A percentile compares a stretch with the other conserved stretches of the same genome.
These are phyloP conservation scores for Nephotettix cincticeps DNA, from an alignment of 1,140 invertebrate genomes.

Conservation along the genomic window DNA sequence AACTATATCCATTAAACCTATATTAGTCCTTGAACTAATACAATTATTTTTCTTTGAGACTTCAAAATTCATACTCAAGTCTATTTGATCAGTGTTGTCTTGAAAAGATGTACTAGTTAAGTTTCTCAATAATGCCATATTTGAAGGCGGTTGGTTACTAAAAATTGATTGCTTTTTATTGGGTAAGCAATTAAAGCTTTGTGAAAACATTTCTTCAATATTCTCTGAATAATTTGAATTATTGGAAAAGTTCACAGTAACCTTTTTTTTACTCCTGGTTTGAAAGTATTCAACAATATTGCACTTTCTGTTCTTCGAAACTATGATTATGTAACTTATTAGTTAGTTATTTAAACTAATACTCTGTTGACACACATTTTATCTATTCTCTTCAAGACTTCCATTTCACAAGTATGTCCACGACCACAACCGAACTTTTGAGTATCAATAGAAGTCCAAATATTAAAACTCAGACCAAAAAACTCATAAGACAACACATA, in stretches of 20 bases:
- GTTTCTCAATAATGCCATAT: background rate
- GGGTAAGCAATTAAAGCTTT: background rate
- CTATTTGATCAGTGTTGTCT: background rate
- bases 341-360: background rate
- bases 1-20: background rate
- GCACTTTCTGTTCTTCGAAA: background rate
- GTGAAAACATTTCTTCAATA: background rate
- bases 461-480: slow-evolving; percentile 1
- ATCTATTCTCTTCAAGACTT: background rate
- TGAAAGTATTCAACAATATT: background rate
- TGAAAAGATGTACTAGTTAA: background rate
- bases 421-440: background rate
- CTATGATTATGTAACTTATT: background rate
- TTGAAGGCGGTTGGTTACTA: background rate
- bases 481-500: background rate
- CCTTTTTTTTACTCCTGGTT: background rate
- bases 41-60: background rate
- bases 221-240: background rate
- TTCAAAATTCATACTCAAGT: background rate
- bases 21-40: background rate
- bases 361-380: background rate
- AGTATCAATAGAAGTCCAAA: background rate
- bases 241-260: background rate
- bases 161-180: background rate
- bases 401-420: background rate